These are phyloP conservation scores for Ophioninae sp. DNA, from an alignment of 2,888 invertebrate species.

Conservation along the genomic window DNA sequence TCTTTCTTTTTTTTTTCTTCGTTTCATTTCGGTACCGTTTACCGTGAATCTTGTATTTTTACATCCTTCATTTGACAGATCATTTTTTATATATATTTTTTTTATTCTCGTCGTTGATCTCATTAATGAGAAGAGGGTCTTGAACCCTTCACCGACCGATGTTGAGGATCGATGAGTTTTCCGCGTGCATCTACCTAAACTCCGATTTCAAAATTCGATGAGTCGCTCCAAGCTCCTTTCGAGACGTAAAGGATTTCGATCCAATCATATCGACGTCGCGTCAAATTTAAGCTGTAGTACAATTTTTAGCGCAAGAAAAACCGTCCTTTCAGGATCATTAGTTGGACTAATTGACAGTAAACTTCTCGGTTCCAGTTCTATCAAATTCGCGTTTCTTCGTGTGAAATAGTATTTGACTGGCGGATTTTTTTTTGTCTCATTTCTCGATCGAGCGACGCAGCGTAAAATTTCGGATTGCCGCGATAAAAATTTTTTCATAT, in stretches of 20 bases:
- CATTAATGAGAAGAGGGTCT: background rate
- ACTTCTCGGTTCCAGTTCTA: no score
- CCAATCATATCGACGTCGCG: no score
- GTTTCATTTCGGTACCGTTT: conserved; percentile 76
- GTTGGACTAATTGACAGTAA: no score
- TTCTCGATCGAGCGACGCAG: background rate
- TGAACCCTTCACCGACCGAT: background rate
- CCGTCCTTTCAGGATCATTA: no score
- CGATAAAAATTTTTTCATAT: background rate
- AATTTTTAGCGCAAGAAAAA: no score
- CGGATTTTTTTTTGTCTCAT: background rate
- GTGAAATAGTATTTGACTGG: no score
- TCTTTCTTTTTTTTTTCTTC: background rate
- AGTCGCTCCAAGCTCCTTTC: background rate
- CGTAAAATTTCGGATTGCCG: background rate
- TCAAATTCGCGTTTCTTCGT: no score
- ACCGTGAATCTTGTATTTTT: conserved; percentile 65
- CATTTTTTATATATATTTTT: background rate
- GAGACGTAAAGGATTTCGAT: background rate
- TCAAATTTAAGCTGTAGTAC: background rate
- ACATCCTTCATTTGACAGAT: conserved; percentile 19
- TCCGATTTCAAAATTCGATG: background rate
- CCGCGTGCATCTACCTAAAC: background rate
- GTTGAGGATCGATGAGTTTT: background rate
- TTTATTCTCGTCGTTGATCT: conserved; percentile 18